Percentiles rank a stretch among this genome's conserved stretches.
phyloP scores from a whole-genome alignment of 2,888 invertebrate species.

The Selenia dentaria region DNA sequence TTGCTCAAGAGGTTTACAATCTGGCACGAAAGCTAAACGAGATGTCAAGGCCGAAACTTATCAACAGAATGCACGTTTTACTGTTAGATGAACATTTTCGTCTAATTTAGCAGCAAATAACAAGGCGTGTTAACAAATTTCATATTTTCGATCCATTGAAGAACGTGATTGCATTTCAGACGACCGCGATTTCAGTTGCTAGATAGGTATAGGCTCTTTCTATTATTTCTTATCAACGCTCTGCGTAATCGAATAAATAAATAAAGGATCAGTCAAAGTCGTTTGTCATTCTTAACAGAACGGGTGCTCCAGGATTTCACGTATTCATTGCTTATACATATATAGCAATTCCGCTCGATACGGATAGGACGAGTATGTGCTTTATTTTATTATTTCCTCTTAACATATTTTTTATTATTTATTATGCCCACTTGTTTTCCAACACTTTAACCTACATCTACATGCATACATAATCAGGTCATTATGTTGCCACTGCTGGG shows the following conservation, averaged over 20 bases:
- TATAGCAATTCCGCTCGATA: slow-evolving; percentile 18
- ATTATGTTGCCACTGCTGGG: too few relatives aligned
- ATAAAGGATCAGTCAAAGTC: slow-evolving; percentile 31
- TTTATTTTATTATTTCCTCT: slow-evolving; percentile 14
- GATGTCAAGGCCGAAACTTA: too few relatives aligned
- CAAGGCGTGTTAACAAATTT: not conserved
- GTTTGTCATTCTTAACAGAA: slow-evolving; percentile 35
- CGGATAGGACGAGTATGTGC: slow-evolving; percentile 18
- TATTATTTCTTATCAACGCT: slow-evolving; percentile 12
- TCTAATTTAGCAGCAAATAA: not conserved
- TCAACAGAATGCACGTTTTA: too few relatives aligned
- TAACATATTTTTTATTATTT: not conserved
- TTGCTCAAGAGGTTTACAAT: too few relatives aligned
- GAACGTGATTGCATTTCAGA: slow-evolving; percentile 15
- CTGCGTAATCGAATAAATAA: slow-evolving; percentile 31
- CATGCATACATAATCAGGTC: too few relatives aligned
- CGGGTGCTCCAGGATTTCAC: slow-evolving; percentile 26
- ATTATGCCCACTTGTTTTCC: too few relatives aligned
- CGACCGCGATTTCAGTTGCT: slow-evolving; percentile 8
- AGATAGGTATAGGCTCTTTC: too few relatives aligned
- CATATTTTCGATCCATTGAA: slow-evolving; percentile 15
- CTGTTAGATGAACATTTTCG: too few relatives aligned
- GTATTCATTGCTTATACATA: slow-evolving; percentile 30
- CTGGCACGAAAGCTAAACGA: too few relatives aligned
- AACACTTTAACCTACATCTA: too few relatives aligned